Evolutionary conservation across 2,797 vertebrate species (phyloP).

Genomic region (Channallabes apus): DNA sequence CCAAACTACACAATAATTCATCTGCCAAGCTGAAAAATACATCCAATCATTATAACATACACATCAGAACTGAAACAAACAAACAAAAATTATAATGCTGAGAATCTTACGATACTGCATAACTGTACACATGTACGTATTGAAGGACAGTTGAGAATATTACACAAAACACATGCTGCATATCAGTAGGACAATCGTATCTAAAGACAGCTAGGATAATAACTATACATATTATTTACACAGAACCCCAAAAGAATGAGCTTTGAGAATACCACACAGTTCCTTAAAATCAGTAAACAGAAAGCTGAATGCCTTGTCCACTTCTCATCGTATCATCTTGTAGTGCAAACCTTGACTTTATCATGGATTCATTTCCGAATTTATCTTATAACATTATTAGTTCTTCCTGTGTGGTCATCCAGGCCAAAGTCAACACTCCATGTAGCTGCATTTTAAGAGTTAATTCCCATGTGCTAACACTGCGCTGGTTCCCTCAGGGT

Average conservation of each 20-base stretch:
- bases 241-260: constrained; percentile 11
- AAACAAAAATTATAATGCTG: too few species aligned
- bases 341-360: not conserved
- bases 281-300: not conserved
- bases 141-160: not conserved
- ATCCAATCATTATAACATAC: not conserved
- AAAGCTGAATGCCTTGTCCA: not conserved
- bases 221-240: constrained; percentile 52
- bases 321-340: not conserved
- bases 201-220: constrained; percentile 13
- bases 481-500: not conserved
- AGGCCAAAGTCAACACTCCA: constrained; percentile 36
- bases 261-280: not conserved
- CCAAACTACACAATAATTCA: constrained; percentile 7
- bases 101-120: not conserved
- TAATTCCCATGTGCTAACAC: not conserved
- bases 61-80: not conserved
- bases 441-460: constrained; percentile 2
- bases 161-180: constrained; percentile 24
- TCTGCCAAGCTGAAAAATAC: constrained; percentile 14
- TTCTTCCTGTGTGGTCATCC: constrained; percentile 32
- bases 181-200: constrained; percentile 28
- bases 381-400: constrained; percentile 13
- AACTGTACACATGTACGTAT: constrained; percentile 33
- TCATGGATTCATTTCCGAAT: not conserved